Percentiles rank a stretch among this genome's conserved stretches.
These are phyloP conservation scores for Sapajus apella DNA, from an alignment of 2,113 vertebrate genomes.

Conservation along the genomic window DNA sequence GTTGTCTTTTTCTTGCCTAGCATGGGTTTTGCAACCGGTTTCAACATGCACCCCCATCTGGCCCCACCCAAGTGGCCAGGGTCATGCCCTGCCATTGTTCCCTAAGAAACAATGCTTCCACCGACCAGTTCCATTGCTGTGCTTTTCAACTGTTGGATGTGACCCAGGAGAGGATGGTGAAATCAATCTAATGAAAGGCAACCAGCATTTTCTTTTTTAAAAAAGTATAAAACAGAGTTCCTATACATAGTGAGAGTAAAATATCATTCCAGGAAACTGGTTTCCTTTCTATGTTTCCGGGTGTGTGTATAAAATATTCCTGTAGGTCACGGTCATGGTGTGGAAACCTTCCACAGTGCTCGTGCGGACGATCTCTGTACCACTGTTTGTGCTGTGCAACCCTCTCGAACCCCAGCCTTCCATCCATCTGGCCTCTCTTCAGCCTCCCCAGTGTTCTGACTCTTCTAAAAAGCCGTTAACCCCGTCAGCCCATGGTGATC, in stretches of 20 bases:
- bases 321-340: not conserved
- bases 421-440: not conserved
- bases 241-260: not conserved
- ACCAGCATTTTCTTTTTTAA: not conserved
- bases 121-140: too few species aligned
- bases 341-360: not conserved
- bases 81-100: not conserved
- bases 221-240: not conserved
- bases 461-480: not conserved
- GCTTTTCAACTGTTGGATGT: not conserved
- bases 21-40: not conserved
- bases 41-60: not conserved
- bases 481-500: not conserved
- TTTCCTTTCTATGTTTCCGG: not conserved
- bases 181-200: not conserved
- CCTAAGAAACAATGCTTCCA: not conserved
- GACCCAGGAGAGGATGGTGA: not conserved
- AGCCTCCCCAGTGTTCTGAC: not conserved
- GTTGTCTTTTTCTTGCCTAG: not conserved
- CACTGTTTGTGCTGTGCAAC: not conserved
- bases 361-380: not conserved
- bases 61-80: not conserved
- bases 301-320: not conserved
- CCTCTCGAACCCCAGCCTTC: fast-evolving
- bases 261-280: not conserved